phyloP scores from a whole-genome alignment of 2,888 invertebrate genomes.

The Acleris cristana region DNA sequence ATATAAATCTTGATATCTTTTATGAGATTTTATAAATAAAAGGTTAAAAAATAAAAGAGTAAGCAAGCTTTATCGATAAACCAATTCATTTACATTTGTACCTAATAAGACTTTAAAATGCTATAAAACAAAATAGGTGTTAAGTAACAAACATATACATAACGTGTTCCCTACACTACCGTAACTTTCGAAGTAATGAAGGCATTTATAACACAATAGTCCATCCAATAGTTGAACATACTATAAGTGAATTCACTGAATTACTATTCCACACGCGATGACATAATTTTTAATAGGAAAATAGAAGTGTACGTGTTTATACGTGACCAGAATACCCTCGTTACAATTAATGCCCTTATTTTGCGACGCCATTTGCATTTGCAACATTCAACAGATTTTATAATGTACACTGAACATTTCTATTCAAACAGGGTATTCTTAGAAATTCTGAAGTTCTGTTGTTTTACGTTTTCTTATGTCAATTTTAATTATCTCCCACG shows the following conservation, averaged over 20 bases:
- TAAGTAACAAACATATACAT: no score
- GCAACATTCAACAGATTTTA: conserved; percentile 2
- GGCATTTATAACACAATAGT: conserved; percentile 10
- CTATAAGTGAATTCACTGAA: conserved; percentile 30
- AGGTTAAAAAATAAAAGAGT: no score
- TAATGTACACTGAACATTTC: neutral
- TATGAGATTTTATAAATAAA: no score
- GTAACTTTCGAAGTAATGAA: conserved; percentile 17
- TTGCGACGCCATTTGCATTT: conserved; percentile 24
- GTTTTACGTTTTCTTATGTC: conserved; percentile 1
- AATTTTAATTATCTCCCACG: neutral
- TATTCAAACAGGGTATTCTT: neutral
- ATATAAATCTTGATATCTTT: no score
- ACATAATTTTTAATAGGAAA: conserved; percentile 37
- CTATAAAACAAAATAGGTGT: neutral
- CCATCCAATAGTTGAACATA: conserved; percentile 20
- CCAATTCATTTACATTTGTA: neutral
- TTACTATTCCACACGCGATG: conserved; percentile 38
- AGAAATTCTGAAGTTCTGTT: neutral
- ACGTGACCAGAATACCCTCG: conserved; percentile 30
- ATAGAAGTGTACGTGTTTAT: conserved; percentile 34
- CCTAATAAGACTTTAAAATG: neutral
- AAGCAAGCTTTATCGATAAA: no score
- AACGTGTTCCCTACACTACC: neutral
- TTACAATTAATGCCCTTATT: conserved; percentile 21